These are phyloP conservation scores for Dallia pectoralis DNA, from an alignment of 2,797 vertebrate genomes.

Conservation along the genomic window DNA sequence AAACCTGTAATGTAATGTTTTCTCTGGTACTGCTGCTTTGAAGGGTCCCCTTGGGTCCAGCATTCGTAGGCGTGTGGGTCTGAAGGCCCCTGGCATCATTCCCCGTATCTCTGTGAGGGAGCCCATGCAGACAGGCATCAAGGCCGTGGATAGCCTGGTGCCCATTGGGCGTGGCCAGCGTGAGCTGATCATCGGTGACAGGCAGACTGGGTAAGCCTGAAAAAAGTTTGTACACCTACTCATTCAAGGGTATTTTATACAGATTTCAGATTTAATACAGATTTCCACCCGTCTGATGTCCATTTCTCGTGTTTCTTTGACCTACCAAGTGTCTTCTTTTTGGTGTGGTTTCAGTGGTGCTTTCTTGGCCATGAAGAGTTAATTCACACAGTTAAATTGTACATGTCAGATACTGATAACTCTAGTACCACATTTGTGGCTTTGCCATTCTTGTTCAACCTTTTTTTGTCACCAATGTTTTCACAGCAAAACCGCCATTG, in stretches of 20 bases:
- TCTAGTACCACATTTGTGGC: too few species aligned
- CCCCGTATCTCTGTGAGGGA: constrained; percentile 94
- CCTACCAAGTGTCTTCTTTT: too few species aligned
- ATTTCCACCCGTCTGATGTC: too few species aligned
- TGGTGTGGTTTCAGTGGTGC: too few species aligned
- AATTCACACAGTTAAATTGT: too few species aligned
- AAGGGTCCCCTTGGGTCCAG: constrained; percentile 83
- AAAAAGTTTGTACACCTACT: too few species aligned
- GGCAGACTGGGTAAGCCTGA: constrained; percentile 89
- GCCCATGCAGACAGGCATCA: constrained; percentile 96
- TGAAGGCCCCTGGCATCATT: constrained; percentile 95
- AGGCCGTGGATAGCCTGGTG: constrained; percentile 96
- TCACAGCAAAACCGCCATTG: constrained; percentile 85
- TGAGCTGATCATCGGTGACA: constrained; percentile 95
- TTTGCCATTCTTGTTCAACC: too few species aligned
- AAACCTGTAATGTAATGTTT: neutral
- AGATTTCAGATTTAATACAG: too few species aligned
- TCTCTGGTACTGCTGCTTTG: neutral
- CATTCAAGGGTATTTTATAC: too few species aligned
- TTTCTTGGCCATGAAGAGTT: too few species aligned
- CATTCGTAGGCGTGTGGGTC: constrained; percentile 85
- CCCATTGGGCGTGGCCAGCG: constrained; percentile 97
- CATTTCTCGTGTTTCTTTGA: too few species aligned
- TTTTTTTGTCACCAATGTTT: neutral
- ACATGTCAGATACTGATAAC: too few species aligned